Percentiles rank a stretch among this genome's conserved stretches.
Conservation (phyloP, 1,140 invertebrate species). For the Drosophila sechellia region DNA sequence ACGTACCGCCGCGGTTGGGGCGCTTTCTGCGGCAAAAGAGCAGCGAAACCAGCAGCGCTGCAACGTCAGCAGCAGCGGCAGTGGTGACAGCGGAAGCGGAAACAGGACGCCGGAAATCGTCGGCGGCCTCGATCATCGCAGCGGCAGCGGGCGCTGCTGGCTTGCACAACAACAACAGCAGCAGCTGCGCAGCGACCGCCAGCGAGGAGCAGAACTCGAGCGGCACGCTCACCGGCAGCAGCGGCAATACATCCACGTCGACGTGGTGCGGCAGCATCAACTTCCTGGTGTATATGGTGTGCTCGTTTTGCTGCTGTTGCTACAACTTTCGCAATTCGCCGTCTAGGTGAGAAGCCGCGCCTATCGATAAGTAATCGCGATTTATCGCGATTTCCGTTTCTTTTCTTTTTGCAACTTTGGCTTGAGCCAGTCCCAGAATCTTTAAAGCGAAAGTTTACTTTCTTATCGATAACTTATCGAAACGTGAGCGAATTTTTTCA, state of each 20-base stretch:
- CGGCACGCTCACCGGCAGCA: slow-evolving; percentile 45
- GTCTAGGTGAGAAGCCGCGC: slow-evolving; percentile 63
- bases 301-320: slow-evolving; percentile 83
- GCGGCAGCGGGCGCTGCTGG: slow-evolving; percentile 12
- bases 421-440: too few species aligned
- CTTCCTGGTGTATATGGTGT: slow-evolving; percentile 83
- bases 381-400: too few species aligned
- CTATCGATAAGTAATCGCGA: not conserved
- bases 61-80: slow-evolving; percentile 9
- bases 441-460: too few species aligned
- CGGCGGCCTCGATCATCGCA: slow-evolving; percentile 71
- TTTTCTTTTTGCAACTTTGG: too few species aligned
- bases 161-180: slow-evolving; percentile 11
- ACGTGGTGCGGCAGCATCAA: slow-evolving; percentile 82
- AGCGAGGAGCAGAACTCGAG: slow-evolving; percentile 33
- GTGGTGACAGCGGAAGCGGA: slow-evolving; percentile 25
- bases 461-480: not conserved
- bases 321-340: slow-evolving; percentile 82
- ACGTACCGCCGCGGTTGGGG: slow-evolving; percentile 31
- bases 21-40: slow-evolving; percentile 51
- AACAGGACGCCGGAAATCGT: slow-evolving; percentile 63
- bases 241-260: slow-evolving; percentile 58
- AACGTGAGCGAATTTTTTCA: not conserved
- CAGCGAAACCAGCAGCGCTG: slow-evolving; percentile 12
- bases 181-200: slow-evolving; percentile 26